Conservation (phyloP, 2,888 invertebrate genomes). For the Pseudococcus viburni region DNA sequence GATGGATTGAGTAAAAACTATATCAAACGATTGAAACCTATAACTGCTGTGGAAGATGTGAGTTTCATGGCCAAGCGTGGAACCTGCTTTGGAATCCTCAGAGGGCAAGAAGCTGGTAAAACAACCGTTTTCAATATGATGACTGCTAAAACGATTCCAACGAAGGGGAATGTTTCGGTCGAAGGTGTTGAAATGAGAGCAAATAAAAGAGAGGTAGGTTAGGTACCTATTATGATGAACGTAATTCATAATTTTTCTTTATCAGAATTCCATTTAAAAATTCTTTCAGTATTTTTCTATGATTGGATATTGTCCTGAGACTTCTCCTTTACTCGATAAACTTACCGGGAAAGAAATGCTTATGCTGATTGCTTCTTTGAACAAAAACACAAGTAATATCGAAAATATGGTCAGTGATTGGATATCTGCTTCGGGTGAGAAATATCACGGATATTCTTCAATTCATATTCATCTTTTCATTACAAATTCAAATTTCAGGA, state of each 20-base stretch:
- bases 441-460: no score
- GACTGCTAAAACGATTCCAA: constrained; percentile 73
- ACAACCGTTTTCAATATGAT: constrained; percentile 75
- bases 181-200: neutral
- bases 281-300: neutral
- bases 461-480: no score
- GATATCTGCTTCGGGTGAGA: neutral
- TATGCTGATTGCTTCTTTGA: neutral
- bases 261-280: no score
- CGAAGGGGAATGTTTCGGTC: constrained; percentile 72
- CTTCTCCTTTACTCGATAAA: neutral
- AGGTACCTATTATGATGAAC: neutral
- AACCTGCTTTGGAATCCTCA: constrained; percentile 73
- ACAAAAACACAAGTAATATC: no score
- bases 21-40: constrained; percentile 67
- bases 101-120: constrained; percentile 75
- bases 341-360: neutral
- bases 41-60: constrained; percentile 78
- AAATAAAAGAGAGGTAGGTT: neutral
- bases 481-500: neutral
- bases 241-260: neutral
- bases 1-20: constrained; percentile 77
- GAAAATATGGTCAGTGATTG: neutral
- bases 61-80: constrained; percentile 78
- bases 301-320: constrained; percentile 8